Conservation (phyloP, 2,113 vertebrate genomes). For the Tricholaema leucomelas region DNA sequence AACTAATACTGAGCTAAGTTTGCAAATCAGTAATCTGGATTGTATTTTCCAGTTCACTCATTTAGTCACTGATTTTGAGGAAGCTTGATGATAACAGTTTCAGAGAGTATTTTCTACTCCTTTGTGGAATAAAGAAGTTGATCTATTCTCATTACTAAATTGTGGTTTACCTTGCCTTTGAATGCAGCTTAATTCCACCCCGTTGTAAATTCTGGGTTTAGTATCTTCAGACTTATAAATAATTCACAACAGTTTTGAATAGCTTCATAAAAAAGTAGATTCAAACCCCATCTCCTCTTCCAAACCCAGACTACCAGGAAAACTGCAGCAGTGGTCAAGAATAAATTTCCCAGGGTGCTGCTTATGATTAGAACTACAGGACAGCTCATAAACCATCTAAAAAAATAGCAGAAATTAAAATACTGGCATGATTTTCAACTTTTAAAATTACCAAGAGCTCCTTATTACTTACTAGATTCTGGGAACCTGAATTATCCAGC, state of each 20-base stretch:
- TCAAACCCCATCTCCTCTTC: not conserved
- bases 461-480: conserved; percentile 92
- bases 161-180: not conserved
- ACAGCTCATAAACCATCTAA: not conserved
- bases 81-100: not conserved
- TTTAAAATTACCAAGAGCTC: not conserved
- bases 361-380: not conserved
- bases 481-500: conserved; percentile 97
- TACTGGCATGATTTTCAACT: not conserved
- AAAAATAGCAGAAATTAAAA: conserved; percentile 3
- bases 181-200: not conserved
- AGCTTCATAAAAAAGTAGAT: not conserved
- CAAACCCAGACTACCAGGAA: conserved; percentile 12
- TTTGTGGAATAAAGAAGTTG: not conserved
- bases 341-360: not conserved
- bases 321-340: not conserved
- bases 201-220: not conserved
- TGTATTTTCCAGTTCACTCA: not conserved
- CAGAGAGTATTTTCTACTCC: not conserved
- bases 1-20: not conserved
- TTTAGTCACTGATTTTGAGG: not conserved
- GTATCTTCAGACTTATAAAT: not conserved
- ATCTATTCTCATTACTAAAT: not conserved
- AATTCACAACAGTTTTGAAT: not conserved
- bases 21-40: not conserved